phyloP scores from a whole-genome alignment of 2,113 vertebrate genomes.

The Morone saxatilis region DNA sequence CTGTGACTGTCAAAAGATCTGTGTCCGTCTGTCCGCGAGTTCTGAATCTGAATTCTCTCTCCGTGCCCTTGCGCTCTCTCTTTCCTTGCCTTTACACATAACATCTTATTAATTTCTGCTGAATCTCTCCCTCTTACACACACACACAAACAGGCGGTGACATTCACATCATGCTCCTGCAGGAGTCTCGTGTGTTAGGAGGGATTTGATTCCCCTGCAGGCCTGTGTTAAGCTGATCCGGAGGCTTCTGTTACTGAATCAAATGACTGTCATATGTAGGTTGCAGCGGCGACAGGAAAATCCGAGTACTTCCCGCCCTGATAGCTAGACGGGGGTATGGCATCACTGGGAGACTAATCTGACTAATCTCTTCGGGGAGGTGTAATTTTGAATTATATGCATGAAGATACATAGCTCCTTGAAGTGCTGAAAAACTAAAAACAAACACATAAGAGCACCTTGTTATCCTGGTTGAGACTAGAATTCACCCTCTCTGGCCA shows the following conservation, averaged over 20 bases:
- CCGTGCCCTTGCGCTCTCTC: neutral
- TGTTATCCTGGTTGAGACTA: neutral
- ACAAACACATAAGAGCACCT: neutral
- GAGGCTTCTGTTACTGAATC: slow-evolving; percentile 48
- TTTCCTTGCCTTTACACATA: neutral
- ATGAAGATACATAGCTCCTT: neutral
- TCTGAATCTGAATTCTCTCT: slow-evolving; percentile 21
- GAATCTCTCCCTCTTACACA: neutral
- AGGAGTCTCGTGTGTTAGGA: slow-evolving; percentile 17
- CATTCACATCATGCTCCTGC: slow-evolving; percentile 28
- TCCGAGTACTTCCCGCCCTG: neutral
- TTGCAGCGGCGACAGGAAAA: slow-evolving; percentile 20
- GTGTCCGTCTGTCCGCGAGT: slow-evolving; percentile 13
- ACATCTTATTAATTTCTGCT: neutral
- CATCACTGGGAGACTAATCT: neutral
- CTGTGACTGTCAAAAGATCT: slow-evolving; percentile 31
- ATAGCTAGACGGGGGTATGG: neutral
- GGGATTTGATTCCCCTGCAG: slow-evolving; percentile 59
- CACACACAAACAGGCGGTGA: slow-evolving; percentile 12
- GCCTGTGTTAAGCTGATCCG: slow-evolving; percentile 39
- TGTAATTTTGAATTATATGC: neutral
- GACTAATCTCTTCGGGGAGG: slow-evolving; percentile 22
- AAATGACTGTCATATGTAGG: slow-evolving; percentile 48
- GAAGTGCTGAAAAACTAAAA: neutral
- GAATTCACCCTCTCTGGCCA: neutral